Evolutionary conservation across 92 coral and sea anemone genomes (phyloP).

Genomic region (Phenganax stokvisi): DNA sequence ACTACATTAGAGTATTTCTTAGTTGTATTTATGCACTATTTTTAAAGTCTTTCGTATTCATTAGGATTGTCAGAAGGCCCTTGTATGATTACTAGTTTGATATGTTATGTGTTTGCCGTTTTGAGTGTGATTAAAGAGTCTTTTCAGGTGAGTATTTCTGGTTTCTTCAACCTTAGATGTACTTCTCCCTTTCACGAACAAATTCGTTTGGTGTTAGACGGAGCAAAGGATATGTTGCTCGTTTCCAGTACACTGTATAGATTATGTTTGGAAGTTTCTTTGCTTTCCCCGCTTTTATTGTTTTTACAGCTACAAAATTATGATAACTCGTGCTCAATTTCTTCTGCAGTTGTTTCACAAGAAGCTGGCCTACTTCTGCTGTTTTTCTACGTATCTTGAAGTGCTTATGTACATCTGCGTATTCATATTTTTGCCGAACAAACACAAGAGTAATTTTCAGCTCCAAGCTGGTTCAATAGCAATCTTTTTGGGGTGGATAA

Average conservation of each 20-base stretch:
- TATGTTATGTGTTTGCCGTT: constrained; percentile 9
- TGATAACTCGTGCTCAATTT: too few relatives aligned
- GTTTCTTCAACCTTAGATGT: too few relatives aligned
- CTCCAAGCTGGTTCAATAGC: constrained; percentile 32
- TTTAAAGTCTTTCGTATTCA: neutral
- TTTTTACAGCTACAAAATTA: too few relatives aligned
- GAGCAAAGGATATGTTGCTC: too few relatives aligned
- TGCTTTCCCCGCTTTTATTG: too few relatives aligned
- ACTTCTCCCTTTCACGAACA: too few relatives aligned
- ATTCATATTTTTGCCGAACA: constrained; percentile 5
- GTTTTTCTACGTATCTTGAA: neutral
- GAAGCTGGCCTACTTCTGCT: neutral
- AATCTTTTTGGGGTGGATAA: constrained; percentile 26
- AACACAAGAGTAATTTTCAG: constrained; percentile 12
- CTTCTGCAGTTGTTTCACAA: constrained; percentile 6
- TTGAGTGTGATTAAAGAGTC: constrained; percentile 14
- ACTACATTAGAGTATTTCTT: too few relatives aligned
- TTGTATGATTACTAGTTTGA: neutral
- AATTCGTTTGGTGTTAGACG: too few relatives aligned
- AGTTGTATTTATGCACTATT: neutral
- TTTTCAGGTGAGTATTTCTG: constrained; percentile 12
- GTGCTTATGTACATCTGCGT: constrained; percentile 23
- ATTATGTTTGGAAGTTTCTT: too few relatives aligned
- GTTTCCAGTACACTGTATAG: too few relatives aligned
- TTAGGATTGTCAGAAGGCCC: neutral